phyloP scores from a whole-genome alignment of 2,888 invertebrate species.

The Pristionchus japonicus region DNA sequence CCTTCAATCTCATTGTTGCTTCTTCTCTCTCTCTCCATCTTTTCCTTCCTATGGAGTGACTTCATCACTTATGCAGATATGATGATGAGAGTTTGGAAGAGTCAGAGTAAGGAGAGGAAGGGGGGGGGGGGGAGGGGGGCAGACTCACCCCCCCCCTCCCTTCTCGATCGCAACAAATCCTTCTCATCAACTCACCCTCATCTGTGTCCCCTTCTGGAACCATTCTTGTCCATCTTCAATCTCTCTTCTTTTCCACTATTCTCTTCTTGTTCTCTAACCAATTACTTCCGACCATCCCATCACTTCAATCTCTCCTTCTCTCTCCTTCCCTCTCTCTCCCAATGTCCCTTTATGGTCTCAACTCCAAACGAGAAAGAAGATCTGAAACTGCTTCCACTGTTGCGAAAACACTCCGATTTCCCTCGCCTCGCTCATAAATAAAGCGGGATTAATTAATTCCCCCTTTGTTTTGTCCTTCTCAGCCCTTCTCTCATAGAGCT shows the following conservation, averaged over 20 bases:
- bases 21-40: not conserved
- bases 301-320: too few relatives aligned
- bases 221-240: not conserved
- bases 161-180: too few relatives aligned
- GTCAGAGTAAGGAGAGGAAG: not conserved
- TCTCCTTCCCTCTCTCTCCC: too few relatives aligned
- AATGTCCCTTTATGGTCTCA: not conserved
- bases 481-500: not conserved
- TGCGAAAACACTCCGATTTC: not conserved
- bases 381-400: not conserved
- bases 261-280: not conserved
- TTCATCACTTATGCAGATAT: constrained; percentile 25
- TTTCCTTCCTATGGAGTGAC: too few relatives aligned
- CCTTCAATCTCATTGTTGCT: constrained; percentile 7
- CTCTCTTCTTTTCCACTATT: not conserved
- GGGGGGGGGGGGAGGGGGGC: not conserved
- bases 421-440: not conserved
- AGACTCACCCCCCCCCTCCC: not conserved
- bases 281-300: constrained; percentile 3
- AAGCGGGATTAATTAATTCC: not conserved
- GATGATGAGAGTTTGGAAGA: constrained; percentile 8
- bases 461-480: not conserved
- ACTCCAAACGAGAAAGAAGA: not conserved
- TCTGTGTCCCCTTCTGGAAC: constrained; percentile 10
- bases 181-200: too few relatives aligned